phyloP scores from a whole-genome alignment of 2,888 invertebrate genomes.

The Lasioglossum morio region DNA sequence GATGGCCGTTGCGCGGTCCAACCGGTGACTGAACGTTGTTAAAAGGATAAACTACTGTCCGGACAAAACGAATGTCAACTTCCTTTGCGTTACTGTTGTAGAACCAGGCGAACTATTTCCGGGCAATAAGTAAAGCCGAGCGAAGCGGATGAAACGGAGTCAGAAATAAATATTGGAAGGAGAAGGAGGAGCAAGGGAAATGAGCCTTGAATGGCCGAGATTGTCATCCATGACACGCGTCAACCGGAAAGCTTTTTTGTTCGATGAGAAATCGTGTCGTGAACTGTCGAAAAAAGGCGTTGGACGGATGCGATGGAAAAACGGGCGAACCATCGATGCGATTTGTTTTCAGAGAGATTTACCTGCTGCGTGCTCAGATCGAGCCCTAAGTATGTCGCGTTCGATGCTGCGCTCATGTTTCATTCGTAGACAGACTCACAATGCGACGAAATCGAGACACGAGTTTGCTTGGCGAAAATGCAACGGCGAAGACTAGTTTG shows the following conservation, averaged over 20 bases:
- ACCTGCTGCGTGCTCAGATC: slow-evolving; percentile 96
- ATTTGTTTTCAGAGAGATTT: slow-evolving; percentile 72
- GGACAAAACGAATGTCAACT: slow-evolving; percentile 20
- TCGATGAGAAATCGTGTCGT: background rate
- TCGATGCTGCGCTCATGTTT: slow-evolving; percentile 75
- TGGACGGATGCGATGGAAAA: background rate
- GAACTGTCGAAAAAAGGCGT: background rate
- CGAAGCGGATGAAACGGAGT: background rate
- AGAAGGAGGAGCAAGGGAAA: background rate
- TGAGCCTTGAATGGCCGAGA: background rate
- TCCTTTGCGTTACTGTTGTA: background rate
- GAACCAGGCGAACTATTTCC: background rate
- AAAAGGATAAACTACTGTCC: slow-evolving; percentile 11
- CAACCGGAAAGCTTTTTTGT: slow-evolving; percentile 14
- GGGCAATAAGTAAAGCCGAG: background rate
- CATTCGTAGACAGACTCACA: slow-evolving; percentile 30
- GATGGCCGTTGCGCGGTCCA: background rate
- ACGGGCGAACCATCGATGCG: background rate
- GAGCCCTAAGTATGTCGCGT: slow-evolving; percentile 90
- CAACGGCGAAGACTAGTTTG: slow-evolving; percentile 8
- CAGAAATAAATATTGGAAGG: background rate
- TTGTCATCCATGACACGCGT: slow-evolving; percentile 16
- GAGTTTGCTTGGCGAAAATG: background rate
- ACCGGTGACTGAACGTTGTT: background rate
- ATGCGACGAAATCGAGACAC: slow-evolving; percentile 32